Percentiles rank a stretch among this genome's conserved stretches.
phyloP scores from a whole-genome alignment of 1,140 invertebrate species.

The Linepithema humile region DNA sequence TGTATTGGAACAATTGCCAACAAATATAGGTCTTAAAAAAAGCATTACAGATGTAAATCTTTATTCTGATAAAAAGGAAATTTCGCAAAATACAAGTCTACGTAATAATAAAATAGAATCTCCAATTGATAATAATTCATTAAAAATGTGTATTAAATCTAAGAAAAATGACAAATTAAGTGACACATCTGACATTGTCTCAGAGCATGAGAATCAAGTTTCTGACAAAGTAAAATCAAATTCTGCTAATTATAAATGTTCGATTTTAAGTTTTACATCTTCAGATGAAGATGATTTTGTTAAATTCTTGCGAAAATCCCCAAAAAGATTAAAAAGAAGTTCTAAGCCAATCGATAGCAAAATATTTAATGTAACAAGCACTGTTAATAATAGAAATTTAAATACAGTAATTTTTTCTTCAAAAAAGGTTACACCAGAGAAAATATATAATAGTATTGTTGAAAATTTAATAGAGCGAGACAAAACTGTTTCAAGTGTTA shows the following conservation, averaged over 20 bases:
- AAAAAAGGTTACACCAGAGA: neutral
- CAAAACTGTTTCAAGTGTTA: neutral
- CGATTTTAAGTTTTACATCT: slow-evolving; percentile 4
- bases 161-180: neutral
- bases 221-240: neutral
- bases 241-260: neutral
- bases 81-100: neutral
- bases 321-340: slow-evolving; percentile 6
- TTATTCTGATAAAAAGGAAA: neutral
- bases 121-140: neutral
- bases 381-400: neutral
- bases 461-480: neutral
- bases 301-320: neutral
- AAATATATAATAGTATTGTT: neutral
- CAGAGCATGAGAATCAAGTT: neutral
- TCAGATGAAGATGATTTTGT: slow-evolving; percentile 37
- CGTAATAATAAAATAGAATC: neutral
- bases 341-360: no score
- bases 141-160: neutral
- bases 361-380: no score
- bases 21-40: neutral
- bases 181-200: neutral
- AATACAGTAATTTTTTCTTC: neutral
- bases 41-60: neutral
- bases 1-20: neutral